Conservation (phyloP, 37 sponge, comb jelly and placozoan genomes). For the Geodia barretti region DNA sequence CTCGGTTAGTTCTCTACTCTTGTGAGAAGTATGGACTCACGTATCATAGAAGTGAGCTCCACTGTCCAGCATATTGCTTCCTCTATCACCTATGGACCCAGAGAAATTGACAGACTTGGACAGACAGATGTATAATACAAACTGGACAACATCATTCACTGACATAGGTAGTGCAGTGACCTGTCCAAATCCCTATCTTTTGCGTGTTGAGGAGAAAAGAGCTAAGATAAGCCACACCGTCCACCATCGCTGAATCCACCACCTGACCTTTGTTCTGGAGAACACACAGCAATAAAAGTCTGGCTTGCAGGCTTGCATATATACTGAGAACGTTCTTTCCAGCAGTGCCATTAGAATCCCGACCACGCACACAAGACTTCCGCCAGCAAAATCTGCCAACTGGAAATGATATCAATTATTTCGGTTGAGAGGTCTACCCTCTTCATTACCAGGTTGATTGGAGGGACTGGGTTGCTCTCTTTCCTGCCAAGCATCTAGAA, state of each 20-base stretch:
- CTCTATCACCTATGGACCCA: conserved; percentile 61
- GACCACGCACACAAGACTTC: conserved; percentile 87
- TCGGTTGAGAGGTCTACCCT: no score
- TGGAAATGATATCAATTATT: no score
- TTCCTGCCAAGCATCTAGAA: conserved; percentile 82
- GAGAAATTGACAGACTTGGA: neutral
- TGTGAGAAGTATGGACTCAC: no score
- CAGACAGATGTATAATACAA: neutral
- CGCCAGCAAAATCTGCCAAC: conserved; percentile 98
- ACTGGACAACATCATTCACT: no score
- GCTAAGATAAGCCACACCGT: conserved; percentile 88
- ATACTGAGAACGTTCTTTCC: conserved; percentile 65
- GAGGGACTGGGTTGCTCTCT: conserved; percentile 73
- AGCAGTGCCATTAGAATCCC: conserved; percentile 93
- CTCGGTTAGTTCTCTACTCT: no score
- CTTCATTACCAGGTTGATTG: conserved; percentile 84
- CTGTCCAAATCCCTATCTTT: conserved; percentile 63
- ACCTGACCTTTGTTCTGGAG: conserved; percentile 86
- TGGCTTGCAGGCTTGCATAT: neutral
- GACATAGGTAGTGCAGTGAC: no score
- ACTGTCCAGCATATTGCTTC: conserved; percentile 82
- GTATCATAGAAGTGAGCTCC: conserved; percentile 95
- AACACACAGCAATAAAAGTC: neutral
- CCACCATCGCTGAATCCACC: conserved; percentile 91
- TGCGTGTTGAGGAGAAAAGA: conserved; percentile 75